These are phyloP conservation scores for Malacoraja senta DNA, from an alignment of 2,797 vertebrate species.

Conservation along the genomic window DNA sequence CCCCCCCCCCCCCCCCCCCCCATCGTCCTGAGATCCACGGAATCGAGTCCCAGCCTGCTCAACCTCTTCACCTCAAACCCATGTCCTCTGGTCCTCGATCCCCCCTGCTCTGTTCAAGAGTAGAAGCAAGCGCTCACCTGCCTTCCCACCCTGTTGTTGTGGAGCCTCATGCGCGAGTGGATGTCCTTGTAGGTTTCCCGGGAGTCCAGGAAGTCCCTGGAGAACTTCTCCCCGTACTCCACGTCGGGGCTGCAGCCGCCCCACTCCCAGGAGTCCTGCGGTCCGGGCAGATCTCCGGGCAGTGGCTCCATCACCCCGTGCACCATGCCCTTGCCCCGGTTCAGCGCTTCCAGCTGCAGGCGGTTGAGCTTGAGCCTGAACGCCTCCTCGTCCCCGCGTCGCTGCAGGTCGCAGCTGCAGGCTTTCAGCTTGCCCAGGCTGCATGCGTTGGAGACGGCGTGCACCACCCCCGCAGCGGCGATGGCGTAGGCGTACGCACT, in stretches of 20 bases:
- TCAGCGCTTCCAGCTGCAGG: constrained; percentile 88
- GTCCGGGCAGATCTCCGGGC: constrained; percentile 73
- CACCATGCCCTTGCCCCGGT: constrained; percentile 89
- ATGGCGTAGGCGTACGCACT: constrained; percentile 94
- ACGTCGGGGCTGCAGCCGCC: constrained; percentile 95
- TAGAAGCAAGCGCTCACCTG: constrained; percentile 70
- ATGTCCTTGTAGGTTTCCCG: constrained; percentile 93
- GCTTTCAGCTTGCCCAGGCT: constrained; percentile 90
- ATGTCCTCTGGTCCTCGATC: too few species aligned
- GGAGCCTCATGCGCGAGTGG: constrained; percentile 92
- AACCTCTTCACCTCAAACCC: too few species aligned
- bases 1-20: too few species aligned
- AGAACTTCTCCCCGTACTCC: constrained; percentile 95
- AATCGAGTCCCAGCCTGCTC: too few species aligned
- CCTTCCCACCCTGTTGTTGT: constrained; percentile 94
- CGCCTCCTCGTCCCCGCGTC: constrained; percentile 86
- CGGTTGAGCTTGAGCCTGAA: constrained; percentile 86
- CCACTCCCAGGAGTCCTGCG: constrained; percentile 98
- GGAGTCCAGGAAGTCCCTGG: constrained; percentile 91
- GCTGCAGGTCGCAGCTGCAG: constrained; percentile 84
- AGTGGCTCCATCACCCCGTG: constrained; percentile 90
- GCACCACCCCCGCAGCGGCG: constrained; percentile 84
- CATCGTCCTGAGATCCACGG: too few species aligned
- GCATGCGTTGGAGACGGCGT: constrained; percentile 90
- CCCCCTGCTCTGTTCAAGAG: too few species aligned